Base-by-base conservation (phyloP, 2,797 vertebrate genomes). In the Atherinosoma microstoma region DNA sequence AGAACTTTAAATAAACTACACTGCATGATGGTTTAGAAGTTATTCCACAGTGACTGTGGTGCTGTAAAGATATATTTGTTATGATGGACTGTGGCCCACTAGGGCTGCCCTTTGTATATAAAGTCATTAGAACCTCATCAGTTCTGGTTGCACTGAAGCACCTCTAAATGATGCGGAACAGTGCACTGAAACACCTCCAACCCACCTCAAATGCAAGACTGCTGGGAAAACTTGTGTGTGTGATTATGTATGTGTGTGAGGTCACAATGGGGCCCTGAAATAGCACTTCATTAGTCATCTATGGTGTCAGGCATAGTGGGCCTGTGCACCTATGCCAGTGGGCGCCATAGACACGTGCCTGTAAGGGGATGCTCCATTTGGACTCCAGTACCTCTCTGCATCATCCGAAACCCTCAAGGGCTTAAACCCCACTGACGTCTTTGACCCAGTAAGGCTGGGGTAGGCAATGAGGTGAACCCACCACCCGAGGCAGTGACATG, bases 271-370 rank as follows among this genome's bases (percentile, higher is more conserved):
- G 84, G 88, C 85, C 86, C 89, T 88, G 83, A 94, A 94, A 95
- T 93, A 94, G 93, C 84, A 77, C 88, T 91, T 92, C 92, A 94
- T 95, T 94, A 93, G 86, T 94, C 93, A 94, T 93, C 87, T 78
- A 64, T 61, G 84, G 85, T 84, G 81, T 90, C 87, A 72, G 72
- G 68, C 80, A 67, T 70, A 78, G 76, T 49, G 69, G 72, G 84
- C 83, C 80, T 63, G 74, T 66, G 80, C 80, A 78, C 76, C 73
- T 62, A 67, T 82, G 81, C 86, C 89, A 84, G 83, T 78, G 86
- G 88, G 88, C 84, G 83, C 82, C 77, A 74, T 76, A 88, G 83
- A 88, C 88, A 84, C 76, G 68, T 83, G 88, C 84, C 80, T 24
- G 58, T 56, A 75, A 87, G 78, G 91, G 83, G 84, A 87, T 35